A percentile compares a stretch with the other conserved stretches of the same genome.
phyloP scores from a whole-genome alignment of 2,797 vertebrate species.

The Australoheros facetus region DNA sequence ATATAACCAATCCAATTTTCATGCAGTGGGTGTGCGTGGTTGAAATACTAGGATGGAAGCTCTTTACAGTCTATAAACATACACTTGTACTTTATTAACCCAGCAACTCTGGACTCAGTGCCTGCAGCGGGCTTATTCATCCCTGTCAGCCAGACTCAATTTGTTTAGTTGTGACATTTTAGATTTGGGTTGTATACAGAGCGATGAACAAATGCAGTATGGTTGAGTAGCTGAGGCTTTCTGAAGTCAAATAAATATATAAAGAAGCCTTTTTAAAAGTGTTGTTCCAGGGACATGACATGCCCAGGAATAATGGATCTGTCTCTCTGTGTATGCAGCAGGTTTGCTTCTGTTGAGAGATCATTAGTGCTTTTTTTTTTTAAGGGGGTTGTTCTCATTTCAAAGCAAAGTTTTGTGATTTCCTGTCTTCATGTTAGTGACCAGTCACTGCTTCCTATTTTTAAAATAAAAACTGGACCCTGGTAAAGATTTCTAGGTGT shows the following conservation, averaged over 20 bases:
- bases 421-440: slow-evolving; percentile 10
- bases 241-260: slow-evolving; percentile 51
- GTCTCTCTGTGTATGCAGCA: slow-evolving; percentile 32
- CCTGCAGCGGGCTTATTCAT: slow-evolving; percentile 58
- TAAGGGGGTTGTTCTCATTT: slow-evolving; percentile 13
- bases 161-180: slow-evolving; percentile 67
- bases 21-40: slow-evolving; percentile 9
- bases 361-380: slow-evolving; percentile 56
- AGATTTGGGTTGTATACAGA: slow-evolving; percentile 42
- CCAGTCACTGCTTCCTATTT: neutral
- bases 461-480: neutral
- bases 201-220: slow-evolving; percentile 46
- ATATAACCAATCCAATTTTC: neutral
- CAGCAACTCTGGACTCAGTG: slow-evolving; percentile 22
- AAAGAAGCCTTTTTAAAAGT: slow-evolving; percentile 43
- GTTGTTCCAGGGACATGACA: slow-evolving; percentile 28
- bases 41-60: slow-evolving; percentile 23
- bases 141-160: slow-evolving; percentile 54
- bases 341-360: slow-evolving; percentile 49
- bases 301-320: slow-evolving; percentile 52
- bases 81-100: slow-evolving; percentile 63
- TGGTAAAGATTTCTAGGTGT: neutral
- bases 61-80: neutral
- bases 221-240: slow-evolving; percentile 67
- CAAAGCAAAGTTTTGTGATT: slow-evolving; percentile 4